These are phyloP conservation scores for Takifugu bimaculatus DNA, from an alignment of 2,113 vertebrate genomes.

Conservation along the genomic window DNA sequence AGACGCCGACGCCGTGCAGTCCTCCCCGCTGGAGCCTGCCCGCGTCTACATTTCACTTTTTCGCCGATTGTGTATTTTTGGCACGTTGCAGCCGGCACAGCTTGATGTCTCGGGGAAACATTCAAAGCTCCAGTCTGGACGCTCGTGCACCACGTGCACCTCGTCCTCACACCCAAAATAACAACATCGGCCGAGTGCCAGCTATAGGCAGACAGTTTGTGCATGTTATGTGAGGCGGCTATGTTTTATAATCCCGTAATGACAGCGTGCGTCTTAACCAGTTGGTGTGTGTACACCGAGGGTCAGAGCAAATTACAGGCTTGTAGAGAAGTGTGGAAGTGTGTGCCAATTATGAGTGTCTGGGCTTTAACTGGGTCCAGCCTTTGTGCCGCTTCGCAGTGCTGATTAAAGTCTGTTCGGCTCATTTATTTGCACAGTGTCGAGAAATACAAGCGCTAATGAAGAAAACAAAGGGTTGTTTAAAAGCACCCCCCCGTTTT, in stretches of 20 bases:
- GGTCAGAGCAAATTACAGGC: constrained; percentile 60
- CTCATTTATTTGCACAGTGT: constrained; percentile 35
- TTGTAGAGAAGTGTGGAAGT: constrained; percentile 34
- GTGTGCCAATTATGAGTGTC: constrained; percentile 51
- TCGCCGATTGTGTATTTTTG: constrained; percentile 32
- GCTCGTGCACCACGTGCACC: constrained; percentile 31
- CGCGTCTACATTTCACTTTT: constrained; percentile 51
- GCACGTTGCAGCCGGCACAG: constrained; percentile 46
- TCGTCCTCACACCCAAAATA: constrained; percentile 25
- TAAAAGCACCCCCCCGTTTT: too few relatives aligned
- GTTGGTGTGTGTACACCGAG: constrained; percentile 41
- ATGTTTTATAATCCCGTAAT: constrained; percentile 51
- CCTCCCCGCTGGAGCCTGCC: constrained; percentile 56
- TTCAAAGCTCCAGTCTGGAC: constrained; percentile 48
- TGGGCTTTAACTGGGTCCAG: constrained; percentile 31
- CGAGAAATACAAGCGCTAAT: constrained; percentile 14
- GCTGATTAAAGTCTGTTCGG: constrained; percentile 44
- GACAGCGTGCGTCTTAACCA: constrained; percentile 42
- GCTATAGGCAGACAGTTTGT: neutral
- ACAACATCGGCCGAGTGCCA: neutral
- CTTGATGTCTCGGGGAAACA: constrained; percentile 53
- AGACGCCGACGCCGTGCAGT: constrained; percentile 55
- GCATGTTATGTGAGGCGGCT: constrained; percentile 16
- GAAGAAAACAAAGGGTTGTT: constrained; percentile 12
- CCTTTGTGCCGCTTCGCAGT: constrained; percentile 35